Conservation (phyloP, 2,888 invertebrate species). For the Byasa hedistus region DNA sequence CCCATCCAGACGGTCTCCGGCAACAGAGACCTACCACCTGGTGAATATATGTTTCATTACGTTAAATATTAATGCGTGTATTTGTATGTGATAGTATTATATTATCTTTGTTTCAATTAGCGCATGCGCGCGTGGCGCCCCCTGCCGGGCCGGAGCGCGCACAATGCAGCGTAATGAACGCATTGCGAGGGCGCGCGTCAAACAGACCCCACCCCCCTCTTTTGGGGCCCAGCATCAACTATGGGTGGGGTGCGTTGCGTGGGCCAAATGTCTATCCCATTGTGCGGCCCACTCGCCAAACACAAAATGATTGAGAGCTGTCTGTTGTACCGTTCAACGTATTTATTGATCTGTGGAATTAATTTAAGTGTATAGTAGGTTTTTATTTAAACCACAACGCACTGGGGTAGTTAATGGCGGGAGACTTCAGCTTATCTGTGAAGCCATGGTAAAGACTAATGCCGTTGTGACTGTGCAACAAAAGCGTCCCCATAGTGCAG, state of each 20-base stretch:
- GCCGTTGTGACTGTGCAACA: no score
- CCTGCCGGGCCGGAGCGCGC: constrained; percentile 37
- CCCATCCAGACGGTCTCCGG: no score
- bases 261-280: constrained; percentile 28
- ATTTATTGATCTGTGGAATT: constrained; percentile 1
- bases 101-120: no score
- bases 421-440: no score
- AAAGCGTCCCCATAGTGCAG: no score
- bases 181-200: constrained; percentile 49
- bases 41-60: no score
- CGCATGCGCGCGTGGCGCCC: no score
- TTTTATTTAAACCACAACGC: background rate
- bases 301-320: constrained; percentile 14
- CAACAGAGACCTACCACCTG: no score
- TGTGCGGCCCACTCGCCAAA: constrained; percentile 17
- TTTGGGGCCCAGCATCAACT: constrained; percentile 32
- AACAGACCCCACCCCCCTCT: constrained; percentile 9
- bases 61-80: no score
- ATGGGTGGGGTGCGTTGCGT: constrained; percentile 24
- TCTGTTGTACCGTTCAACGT: constrained; percentile 7
- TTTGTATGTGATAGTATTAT: no score
- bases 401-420: no score
- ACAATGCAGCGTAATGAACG: constrained; percentile 62
- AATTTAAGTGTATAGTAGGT: background rate
- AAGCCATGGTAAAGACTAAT: no score